Conservation (phyloP, 2,113 vertebrate species). For the Clarias batrachus region DNA sequence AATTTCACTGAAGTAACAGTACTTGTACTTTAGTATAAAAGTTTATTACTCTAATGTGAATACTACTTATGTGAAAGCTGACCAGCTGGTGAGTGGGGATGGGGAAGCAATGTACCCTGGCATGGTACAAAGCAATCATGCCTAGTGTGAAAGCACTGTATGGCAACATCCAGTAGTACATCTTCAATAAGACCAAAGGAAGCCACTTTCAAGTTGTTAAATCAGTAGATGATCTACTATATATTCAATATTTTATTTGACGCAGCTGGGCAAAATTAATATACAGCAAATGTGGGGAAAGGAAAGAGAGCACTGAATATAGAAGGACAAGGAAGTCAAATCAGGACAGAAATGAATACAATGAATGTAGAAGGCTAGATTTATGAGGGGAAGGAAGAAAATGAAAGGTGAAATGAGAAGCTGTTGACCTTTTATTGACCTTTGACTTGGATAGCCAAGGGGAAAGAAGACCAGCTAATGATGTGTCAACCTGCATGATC, state of each 20-base stretch:
- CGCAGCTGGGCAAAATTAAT: not conserved
- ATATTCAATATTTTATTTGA: constrained; percentile 13
- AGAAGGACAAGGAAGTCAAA: constrained; percentile 5
- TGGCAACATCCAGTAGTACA: not conserved
- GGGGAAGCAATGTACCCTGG: too few relatives aligned
- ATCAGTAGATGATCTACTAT: not conserved
- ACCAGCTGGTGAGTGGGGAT: too few relatives aligned
- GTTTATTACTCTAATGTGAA: too few relatives aligned
- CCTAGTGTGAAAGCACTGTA: not conserved
- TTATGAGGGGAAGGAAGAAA: constrained; percentile 14
- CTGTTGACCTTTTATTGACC: constrained; percentile 33
- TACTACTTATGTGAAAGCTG: too few relatives aligned
- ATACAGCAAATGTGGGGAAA: not conserved
- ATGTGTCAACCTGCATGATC: constrained; percentile 29
- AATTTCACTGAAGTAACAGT: too few relatives aligned
- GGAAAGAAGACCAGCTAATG: constrained; percentile 24
- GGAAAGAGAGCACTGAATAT: not conserved
- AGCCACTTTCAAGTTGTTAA: not conserved
- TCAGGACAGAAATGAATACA: constrained; percentile 15
- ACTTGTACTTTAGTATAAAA: too few relatives aligned
- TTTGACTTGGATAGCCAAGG: constrained; percentile 13
- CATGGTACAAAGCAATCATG: too few relatives aligned
- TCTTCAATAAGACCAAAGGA: not conserved
- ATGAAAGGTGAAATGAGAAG: constrained; percentile 25
- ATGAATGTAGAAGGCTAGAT: not conserved